Percentiles rank a stretch among this genome's conserved stretches.
These are phyloP conservation scores for Dioctria linearis DNA, from an alignment of 2,888 invertebrate genomes.

Conservation along the genomic window DNA sequence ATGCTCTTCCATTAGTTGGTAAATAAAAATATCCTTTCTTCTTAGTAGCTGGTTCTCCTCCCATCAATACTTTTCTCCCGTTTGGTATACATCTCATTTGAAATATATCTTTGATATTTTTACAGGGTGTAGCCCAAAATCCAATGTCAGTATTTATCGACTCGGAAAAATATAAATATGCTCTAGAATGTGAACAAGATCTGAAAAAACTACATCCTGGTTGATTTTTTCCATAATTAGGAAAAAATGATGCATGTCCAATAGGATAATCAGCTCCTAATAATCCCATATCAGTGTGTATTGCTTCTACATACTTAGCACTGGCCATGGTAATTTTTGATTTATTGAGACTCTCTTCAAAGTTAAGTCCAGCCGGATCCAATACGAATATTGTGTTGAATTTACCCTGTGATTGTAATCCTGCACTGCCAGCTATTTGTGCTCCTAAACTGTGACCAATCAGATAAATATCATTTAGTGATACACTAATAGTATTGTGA, in stretches of 20 bases:
- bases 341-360: not conserved
- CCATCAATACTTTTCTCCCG: slow-evolving; percentile 25
- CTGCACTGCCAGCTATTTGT: slow-evolving; percentile 42
- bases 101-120: slow-evolving; percentile 16
- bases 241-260: slow-evolving; percentile 63
- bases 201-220: slow-evolving; percentile 61
- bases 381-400: slow-evolving; percentile 43
- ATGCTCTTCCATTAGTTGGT: slow-evolving; percentile 13
- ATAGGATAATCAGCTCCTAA: slow-evolving; percentile 60
- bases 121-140: slow-evolving; percentile 48
- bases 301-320: slow-evolving; percentile 61
- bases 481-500: not conserved
- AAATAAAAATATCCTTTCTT: slow-evolving; percentile 30
- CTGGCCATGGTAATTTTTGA: slow-evolving; percentile 56
- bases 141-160: slow-evolving; percentile 62
- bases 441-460: slow-evolving; percentile 39
- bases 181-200: slow-evolving; percentile 57
- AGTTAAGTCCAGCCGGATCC: slow-evolving; percentile 30
- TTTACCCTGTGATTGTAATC: not conserved
- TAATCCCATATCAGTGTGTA: slow-evolving; percentile 62
- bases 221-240: slow-evolving; percentile 63
- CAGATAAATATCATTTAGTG: slow-evolving; percentile 31
- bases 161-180: slow-evolving; percentile 56
- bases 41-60: slow-evolving; percentile 53
- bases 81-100: slow-evolving; percentile 11